Base-by-base conservation (phyloP, 2,888 invertebrate genomes). In the Ariolimax columbianus region DNA sequence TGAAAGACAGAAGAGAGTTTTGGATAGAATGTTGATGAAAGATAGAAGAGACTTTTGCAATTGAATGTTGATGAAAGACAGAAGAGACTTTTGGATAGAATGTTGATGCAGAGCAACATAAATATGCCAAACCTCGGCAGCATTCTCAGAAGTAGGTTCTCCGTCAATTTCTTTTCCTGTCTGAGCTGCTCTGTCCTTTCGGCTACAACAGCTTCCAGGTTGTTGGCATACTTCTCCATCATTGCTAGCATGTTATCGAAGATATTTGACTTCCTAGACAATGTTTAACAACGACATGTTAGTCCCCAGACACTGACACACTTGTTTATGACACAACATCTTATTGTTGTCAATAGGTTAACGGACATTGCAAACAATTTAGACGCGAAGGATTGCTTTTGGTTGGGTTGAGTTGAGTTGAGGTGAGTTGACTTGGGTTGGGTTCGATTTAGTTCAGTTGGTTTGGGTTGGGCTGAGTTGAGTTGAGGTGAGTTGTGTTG, bases 221-320 rank as follows among this genome's bases (percentile, higher is more conserved):
- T 98, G 92, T 97, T 98, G 7, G 98, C 97, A 93, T 99, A 98
- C 92, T 98, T 98, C 94, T 98, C 98, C 98, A 99, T 98, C 96
- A 98, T 97, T 0, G 97, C 97, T 96, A 98, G 97, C 97, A 99
- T 98, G 93, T 98, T 98, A 94, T 99, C 98, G 92, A 98, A 97
- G 91, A 99, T 98, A 94, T 98, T 98, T 38, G 92, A 89, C 79
- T 91, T 91, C 78, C 93, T 93, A 88, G 6, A 89, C 85, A 63
- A 59, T 80, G 33, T n/a, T 72, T 63, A n/a, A 30, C 3, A 23
- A 55, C 6, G 3, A 14, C 23, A 55, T 23, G 3, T 55, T 55
- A 23, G 17, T 7, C 23, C 55, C 17, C 55, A 55, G 9, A 23
- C 55, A 55, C 17, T 55, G 55, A 55, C 17, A 55, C 3, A 55